A percentile compares a stretch with the other conserved stretches of the same genome.
Evolutionary conservation across 2,113 vertebrate species (phyloP).

Genomic region (Protobothrops mucrosquamatus): DNA sequence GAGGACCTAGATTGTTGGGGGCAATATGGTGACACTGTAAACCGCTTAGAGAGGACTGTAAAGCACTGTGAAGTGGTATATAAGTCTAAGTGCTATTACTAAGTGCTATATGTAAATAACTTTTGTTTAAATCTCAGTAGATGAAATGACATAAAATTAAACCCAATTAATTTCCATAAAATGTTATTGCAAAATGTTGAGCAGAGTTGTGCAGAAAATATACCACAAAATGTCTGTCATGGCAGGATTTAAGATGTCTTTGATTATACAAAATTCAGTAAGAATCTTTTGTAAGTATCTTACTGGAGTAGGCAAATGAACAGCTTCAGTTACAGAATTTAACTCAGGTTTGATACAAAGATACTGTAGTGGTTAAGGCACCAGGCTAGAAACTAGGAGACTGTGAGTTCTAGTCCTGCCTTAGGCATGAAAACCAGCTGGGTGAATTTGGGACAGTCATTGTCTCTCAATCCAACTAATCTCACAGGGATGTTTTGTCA

Average conservation of each 20-base stretch:
- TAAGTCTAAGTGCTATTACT: too few species aligned
- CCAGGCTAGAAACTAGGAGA: too few species aligned
- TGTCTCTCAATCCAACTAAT: too few species aligned
- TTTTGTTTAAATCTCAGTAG: neutral
- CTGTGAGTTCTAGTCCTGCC: too few species aligned
- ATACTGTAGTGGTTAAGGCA: neutral
- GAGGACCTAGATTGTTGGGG: too few species aligned
- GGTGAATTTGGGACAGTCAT: too few species aligned
- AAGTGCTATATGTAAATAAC: neutral
- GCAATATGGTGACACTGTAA: too few species aligned
- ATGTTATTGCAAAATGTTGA: neutral
- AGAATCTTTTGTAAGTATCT: neutral
- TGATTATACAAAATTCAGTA: conserved; percentile 4
- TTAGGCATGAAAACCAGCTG: too few species aligned
- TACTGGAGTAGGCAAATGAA: neutral
- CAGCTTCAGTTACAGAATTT: neutral
- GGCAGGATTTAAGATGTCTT: neutral
- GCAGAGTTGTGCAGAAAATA: neutral
- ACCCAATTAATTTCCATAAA: neutral
- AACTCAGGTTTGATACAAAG: neutral
- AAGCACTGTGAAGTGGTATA: too few species aligned
- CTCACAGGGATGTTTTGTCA: neutral
- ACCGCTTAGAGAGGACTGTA: too few species aligned
- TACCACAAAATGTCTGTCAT: neutral
- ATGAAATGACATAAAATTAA: neutral